Evolutionary conservation across 1,140 invertebrate genomes (phyloP), one percentile per base, ranked within the genome.

Genomic region (Trinorchestia longiramus): DNA sequence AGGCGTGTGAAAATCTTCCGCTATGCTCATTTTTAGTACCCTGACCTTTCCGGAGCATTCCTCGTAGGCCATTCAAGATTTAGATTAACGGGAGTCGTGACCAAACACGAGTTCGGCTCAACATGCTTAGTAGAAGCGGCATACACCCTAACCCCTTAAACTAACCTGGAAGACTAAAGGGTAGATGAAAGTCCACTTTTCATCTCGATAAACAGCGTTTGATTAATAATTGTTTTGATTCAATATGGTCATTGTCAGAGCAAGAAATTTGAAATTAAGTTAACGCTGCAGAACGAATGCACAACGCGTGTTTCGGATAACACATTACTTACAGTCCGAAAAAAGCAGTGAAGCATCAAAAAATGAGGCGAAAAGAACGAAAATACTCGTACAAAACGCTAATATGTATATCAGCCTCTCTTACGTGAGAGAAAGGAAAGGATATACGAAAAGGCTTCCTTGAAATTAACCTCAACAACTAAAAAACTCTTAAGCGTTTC

Each of bases 1-100:
- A 11, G 28, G 62, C 62, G 62, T 77, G 62, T 77, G 62, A 77
- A 77, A 11, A 11, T 36, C 62, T 36, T 77, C 62, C 28, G 62
- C 62, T 77, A 77, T 77, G 62, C 62, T 17, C 43, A 91, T 42
- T 91, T 45, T 44, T 28, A 45, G 92, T n/a, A 43, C 92, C 44
- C 44, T 94, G 43, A 94, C 92, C 43, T 94, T 94, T 43, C 19
- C 40, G 11, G 43, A 94, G 36, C 92, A 94, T 36, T 23, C 44
- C 92, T n/a, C 28, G 62, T 94, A 47, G 4, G 36, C 43, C 44
- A 47, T 92, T 43, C 43, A 94, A 45, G 44, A 94, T 94, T 94
- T 44, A 45, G 92, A 94, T 94, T 11, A 94, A 94, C 40, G 44
- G 44, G 43, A n/a, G 15, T 47, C 92, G 92, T 94, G 92, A 94